Evolutionary conservation across 2,888 invertebrate genomes (phyloP).

Genomic region (Heliconius cydno): DNA sequence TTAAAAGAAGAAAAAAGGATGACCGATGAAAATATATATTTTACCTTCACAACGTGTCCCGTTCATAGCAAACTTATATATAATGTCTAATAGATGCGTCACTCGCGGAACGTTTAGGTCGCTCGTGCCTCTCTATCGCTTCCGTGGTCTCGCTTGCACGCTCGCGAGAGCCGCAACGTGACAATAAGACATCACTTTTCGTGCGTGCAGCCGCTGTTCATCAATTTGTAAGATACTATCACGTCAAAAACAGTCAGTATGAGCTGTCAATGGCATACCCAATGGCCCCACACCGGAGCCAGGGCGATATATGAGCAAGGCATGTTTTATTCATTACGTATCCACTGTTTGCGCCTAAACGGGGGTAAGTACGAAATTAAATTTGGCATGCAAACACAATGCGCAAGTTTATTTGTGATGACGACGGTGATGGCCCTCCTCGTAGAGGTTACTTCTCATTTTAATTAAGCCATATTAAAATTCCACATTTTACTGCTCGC

Average conservation of each 20-base stretch:
- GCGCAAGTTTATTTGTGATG: constrained; percentile 49
- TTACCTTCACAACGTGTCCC: too few relatives aligned
- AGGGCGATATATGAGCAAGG: constrained; percentile 72
- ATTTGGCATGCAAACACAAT: constrained; percentile 76
- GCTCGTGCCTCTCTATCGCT: too few relatives aligned
- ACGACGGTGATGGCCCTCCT: constrained; percentile 42
- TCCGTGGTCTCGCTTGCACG: too few relatives aligned
- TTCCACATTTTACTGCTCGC: constrained; percentile 30
- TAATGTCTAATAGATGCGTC: too few relatives aligned
- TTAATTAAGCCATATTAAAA: constrained; percentile 46
- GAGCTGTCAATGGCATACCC: constrained; percentile 42
- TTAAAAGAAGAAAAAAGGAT: too few relatives aligned
- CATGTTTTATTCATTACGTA: constrained; percentile 79
- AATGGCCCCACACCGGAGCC: constrained; percentile 59
- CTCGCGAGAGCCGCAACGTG: too few relatives aligned
- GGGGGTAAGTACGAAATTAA: constrained; percentile 75
- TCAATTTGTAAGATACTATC: not conserved
- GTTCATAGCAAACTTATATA: too few relatives aligned
- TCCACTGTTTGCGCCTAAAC: constrained; percentile 72
- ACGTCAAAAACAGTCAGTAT: not conserved
- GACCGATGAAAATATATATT: too few relatives aligned
- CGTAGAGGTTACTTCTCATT: constrained; percentile 33
- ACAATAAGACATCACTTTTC: too few relatives aligned
- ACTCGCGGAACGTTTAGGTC: too few relatives aligned
- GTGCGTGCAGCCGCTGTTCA: too few relatives aligned